Conservation (phyloP, 2,797 vertebrate genomes). For the Eidolon dupreanum region DNA sequence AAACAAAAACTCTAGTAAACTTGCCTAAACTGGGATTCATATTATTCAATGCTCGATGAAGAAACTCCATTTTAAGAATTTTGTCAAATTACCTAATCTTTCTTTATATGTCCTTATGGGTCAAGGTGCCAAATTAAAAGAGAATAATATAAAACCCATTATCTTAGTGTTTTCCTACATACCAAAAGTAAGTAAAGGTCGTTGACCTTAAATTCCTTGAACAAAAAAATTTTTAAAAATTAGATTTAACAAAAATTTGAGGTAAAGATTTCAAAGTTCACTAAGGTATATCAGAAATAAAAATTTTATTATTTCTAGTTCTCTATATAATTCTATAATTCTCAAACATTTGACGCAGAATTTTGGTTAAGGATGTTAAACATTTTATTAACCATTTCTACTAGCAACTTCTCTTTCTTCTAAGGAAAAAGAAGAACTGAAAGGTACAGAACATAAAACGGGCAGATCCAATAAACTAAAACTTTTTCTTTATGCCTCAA, state of each 20-base stretch:
- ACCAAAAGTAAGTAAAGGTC: constrained; percentile 12
- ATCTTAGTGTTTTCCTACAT: background rate
- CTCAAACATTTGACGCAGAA: background rate
- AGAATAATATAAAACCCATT: background rate
- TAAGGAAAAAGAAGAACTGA: constrained; percentile 11
- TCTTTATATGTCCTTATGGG: background rate
- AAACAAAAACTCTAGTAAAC: constrained; percentile 23
- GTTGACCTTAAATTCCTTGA: background rate
- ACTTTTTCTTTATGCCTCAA: background rate
- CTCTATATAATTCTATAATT: constrained; percentile 9
- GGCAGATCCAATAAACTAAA: constrained; percentile 9
- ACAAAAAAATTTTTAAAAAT: background rate
- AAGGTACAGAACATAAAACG: constrained; percentile 45
- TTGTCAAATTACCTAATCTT: constrained; percentile 25
- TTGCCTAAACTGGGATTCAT: background rate
- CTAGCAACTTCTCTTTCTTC: background rate
- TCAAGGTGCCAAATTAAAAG: background rate
- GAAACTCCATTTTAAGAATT: constrained; percentile 12
- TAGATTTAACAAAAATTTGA: constrained; percentile 33
- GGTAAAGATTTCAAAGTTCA: constrained; percentile 38
- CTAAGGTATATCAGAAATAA: background rate
- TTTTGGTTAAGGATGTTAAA: constrained; percentile 23
- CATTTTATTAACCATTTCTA: constrained; percentile 52
- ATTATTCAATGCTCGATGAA: background rate
- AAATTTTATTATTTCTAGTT: background rate